phyloP scores from a whole-genome alignment of 2,113 vertebrate species.

The Chlamydotis undulata region DNA sequence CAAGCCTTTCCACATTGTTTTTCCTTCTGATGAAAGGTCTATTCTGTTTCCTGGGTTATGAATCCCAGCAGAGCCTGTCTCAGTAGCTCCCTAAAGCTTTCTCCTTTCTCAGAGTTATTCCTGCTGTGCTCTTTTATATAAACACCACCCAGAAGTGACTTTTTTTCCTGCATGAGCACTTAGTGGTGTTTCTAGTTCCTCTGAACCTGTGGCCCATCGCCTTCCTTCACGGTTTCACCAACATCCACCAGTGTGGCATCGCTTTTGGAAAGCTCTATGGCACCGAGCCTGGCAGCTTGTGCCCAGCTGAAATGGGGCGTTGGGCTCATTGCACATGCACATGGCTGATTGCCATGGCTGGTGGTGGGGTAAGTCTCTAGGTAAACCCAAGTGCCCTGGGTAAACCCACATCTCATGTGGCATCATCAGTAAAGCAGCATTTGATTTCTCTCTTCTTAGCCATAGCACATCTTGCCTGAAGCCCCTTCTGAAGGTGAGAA shows the following conservation, averaged over 20 bases:
- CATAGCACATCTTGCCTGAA: background rate
- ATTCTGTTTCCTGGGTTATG: background rate
- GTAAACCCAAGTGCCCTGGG: background rate
- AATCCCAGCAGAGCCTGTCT: background rate
- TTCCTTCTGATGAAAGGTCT: background rate
- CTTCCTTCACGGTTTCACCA: background rate
- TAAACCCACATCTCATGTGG: background rate
- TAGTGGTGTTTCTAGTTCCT: background rate
- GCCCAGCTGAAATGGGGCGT: background rate
- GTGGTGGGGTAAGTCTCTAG: background rate
- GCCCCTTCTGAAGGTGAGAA: background rate
- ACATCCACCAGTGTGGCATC: fast-evolving
- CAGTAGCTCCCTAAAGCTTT: background rate
- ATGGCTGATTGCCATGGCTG: fast-evolving
- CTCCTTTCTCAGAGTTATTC: background rate
- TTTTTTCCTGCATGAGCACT: background rate
- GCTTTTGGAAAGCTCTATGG: background rate
- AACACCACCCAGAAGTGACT: background rate
- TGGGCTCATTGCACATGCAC: fast-evolving
- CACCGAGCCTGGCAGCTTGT: background rate
- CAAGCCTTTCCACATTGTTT: background rate
- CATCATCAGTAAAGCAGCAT: background rate
- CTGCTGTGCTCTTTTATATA: background rate
- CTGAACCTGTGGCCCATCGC: background rate
- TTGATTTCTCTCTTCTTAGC: background rate